These are phyloP conservation scores for Gymnocypris eckloni DNA, from an alignment of 2,797 vertebrate species.

Conservation along the genomic window DNA sequence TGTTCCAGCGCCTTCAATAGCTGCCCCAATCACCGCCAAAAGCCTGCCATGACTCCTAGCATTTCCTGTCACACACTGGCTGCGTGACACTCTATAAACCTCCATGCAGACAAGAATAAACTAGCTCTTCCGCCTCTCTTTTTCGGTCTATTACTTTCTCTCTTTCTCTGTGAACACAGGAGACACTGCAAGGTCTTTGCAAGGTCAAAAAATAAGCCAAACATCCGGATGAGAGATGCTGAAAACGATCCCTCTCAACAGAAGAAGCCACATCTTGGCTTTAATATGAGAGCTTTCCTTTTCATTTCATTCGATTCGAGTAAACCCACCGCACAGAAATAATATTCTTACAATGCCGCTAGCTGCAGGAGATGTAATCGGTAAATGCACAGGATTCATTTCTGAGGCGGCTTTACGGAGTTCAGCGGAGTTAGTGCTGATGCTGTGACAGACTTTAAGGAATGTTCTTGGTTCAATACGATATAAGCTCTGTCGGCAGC, in stretches of 20 bases:
- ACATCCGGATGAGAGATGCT: conserved; percentile 37
- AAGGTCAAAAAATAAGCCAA: conserved; percentile 56
- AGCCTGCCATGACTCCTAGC: conserved; percentile 17
- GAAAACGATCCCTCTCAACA: conserved; percentile 38
- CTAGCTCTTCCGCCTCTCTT: background rate
- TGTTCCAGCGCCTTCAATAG: conserved; percentile 9
- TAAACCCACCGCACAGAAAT: conserved; percentile 29
- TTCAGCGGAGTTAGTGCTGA: conserved; percentile 20
- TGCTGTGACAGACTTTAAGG: conserved; percentile 10
- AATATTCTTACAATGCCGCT: conserved; percentile 33
- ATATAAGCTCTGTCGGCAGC: conserved; percentile 2
- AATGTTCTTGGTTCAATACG: background rate
- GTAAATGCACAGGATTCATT: conserved; percentile 25
- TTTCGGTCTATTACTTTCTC: conserved; percentile 15
- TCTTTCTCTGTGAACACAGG: background rate
- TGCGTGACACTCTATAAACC: conserved; percentile 32
- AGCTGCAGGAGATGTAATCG: conserved; percentile 32
- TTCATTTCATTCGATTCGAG: conserved; percentile 37
- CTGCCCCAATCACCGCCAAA: conserved; percentile 26
- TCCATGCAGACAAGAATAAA: conserved; percentile 33
- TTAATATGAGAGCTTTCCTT: conserved; percentile 48
- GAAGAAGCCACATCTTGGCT: conserved; percentile 26
- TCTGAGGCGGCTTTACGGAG: conserved; percentile 22
- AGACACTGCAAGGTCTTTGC: conserved; percentile 32
- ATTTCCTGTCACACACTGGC: conserved; percentile 35